These are phyloP conservation scores for Abramis brama DNA, from an alignment of 2,113 vertebrate genomes.

Conservation along the genomic window DNA sequence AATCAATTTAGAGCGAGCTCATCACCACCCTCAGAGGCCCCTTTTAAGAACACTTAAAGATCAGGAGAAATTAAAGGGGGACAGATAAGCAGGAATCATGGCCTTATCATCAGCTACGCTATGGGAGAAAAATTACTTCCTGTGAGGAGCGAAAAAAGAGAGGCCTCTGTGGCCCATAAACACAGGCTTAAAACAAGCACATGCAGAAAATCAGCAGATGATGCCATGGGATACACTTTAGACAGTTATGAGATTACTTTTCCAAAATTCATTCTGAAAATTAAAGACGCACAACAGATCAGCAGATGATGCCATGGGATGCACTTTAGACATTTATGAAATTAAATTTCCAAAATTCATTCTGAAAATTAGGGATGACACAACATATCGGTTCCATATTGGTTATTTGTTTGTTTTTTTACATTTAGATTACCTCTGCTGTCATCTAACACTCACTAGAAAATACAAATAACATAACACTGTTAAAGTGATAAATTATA, in stretches of 20 bases:
- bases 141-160: constrained; percentile 42
- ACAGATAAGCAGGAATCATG: constrained; percentile 81
- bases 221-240: neutral
- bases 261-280: neutral
- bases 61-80: constrained; percentile 84
- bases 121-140: constrained; percentile 76
- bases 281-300: neutral
- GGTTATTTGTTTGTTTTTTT: neutral
- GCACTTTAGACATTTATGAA: too few species aligned
- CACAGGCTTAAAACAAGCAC: neutral
- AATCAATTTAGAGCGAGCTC: constrained; percentile 89
- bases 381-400: neutral
- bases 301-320: too few species aligned
- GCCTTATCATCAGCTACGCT: constrained; percentile 75
- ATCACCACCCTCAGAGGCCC: constrained; percentile 75
- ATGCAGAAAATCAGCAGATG: neutral
- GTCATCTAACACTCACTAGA: neutral
- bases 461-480: neutral
- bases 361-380: neutral
- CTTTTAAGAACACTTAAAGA: constrained; percentile 80
- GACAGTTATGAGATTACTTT: neutral
- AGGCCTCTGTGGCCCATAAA: neutral
- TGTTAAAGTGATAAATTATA: neutral
- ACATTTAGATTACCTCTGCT: neutral
- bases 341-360: too few species aligned